A percentile compares a stretch with the other conserved stretches of the same genome.
These are phyloP conservation scores for Microtus californicus DNA, from an alignment of 2,797 vertebrate species.

Conservation along the genomic window DNA sequence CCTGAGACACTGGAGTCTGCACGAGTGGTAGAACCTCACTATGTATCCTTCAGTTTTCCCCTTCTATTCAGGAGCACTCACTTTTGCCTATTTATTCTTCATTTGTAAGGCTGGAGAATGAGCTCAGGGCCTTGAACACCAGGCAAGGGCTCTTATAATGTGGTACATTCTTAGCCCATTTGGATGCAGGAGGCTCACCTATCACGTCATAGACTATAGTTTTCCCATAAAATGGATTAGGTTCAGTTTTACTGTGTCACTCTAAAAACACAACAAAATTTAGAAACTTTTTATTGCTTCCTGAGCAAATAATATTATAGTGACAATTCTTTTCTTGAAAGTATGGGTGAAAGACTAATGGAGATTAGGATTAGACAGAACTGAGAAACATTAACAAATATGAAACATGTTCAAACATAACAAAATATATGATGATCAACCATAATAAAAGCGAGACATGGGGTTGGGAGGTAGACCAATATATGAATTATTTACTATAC, in stretches of 20 bases:
- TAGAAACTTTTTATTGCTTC: background rate
- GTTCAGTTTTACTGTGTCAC: background rate
- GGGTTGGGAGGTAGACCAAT: background rate
- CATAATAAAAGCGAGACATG: background rate
- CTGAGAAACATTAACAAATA: conserved; percentile 6
- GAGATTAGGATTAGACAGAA: conserved; percentile 55
- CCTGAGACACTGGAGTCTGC: background rate
- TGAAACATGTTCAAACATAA: conserved; percentile 37
- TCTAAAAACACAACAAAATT: conserved; percentile 3
- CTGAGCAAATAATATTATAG: background rate
- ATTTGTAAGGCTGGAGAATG: background rate
- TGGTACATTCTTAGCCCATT: background rate
- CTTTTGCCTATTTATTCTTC: background rate
- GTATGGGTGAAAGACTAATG: background rate
- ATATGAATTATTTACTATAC: background rate
- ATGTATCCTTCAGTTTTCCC: background rate
- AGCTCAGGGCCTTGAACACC: background rate
- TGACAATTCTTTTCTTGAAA: background rate
- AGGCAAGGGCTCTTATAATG: background rate
- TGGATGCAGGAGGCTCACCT: background rate
- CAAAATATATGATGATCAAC: conserved; percentile 50
- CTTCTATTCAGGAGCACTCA: background rate
- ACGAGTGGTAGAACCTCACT: background rate
- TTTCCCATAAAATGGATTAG: background rate
- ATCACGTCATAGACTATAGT: background rate